Conservation (phyloP, 2,113 vertebrate species). For the Mugil cephalus region DNA sequence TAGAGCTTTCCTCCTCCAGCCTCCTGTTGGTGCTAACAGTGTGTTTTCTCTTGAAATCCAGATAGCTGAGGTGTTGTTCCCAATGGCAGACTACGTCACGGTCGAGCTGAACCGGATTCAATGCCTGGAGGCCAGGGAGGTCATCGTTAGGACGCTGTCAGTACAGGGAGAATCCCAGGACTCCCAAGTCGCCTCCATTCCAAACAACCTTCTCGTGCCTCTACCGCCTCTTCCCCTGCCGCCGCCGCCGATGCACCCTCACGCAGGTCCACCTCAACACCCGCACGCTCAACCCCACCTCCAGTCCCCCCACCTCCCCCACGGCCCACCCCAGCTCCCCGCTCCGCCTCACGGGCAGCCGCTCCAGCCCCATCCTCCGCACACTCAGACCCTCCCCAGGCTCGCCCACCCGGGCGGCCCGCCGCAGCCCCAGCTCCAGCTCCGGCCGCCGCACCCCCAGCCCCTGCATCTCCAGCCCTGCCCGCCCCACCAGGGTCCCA, state of each 20-base stretch:
- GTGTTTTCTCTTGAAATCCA: constrained; percentile 58
- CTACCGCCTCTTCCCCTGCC: constrained; percentile 78
- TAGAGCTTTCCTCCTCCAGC: background rate
- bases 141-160: constrained; percentile 93
- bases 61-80: constrained; percentile 93
- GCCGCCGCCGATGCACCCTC: constrained; percentile 79
- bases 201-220: constrained; percentile 93
- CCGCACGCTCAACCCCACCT: constrained; percentile 67
- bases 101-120: constrained; percentile 90
- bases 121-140: constrained; percentile 88
- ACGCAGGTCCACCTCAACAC: constrained; percentile 76
- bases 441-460: constrained; percentile 83
- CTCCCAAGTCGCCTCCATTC: constrained; percentile 87
- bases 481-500: constrained; percentile 72
- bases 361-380: constrained; percentile 72
- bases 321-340: constrained; percentile 65
- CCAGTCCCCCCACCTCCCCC: constrained; percentile 71
- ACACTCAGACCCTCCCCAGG: constrained; percentile 70
- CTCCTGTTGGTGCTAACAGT: background rate
- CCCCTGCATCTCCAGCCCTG: constrained; percentile 80
- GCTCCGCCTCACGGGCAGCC: constrained; percentile 67
- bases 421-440: constrained; percentile 78
- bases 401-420: constrained; percentile 65
- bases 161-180: constrained; percentile 94
- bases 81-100: constrained; percentile 85